Evolutionary conservation across 1,140 invertebrate species (phyloP).

Genomic region (Cydia fagiglandana): DNA sequence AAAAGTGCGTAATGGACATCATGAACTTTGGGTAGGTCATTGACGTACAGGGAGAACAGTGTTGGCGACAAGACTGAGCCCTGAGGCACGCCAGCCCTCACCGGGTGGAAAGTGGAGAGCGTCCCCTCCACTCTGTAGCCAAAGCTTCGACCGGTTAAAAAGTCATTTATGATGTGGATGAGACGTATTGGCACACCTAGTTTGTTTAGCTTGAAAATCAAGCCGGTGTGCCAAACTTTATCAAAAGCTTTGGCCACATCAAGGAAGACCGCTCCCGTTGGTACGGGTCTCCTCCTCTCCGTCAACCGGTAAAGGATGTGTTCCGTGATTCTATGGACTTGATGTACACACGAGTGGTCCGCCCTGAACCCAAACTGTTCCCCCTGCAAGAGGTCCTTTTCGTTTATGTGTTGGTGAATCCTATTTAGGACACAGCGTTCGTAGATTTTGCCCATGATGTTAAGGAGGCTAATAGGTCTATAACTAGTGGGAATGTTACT

Average conservation of each 20-base stretch:
- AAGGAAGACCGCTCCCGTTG: conserved; percentile 33
- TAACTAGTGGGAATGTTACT: background rate
- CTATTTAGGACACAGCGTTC: background rate
- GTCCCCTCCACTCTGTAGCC: conserved; percentile 19
- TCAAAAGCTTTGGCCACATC: conserved; percentile 41
- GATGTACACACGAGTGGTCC: conserved; percentile 8
- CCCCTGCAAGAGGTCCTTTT: background rate
- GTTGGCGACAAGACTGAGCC: conserved; percentile 32
- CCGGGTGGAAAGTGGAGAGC: background rate
- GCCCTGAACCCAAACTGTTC: conserved; percentile 25
- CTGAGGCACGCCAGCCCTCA: conserved; percentile 32
- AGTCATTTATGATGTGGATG: conserved; percentile 23
- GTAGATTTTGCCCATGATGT: conserved; percentile 27
- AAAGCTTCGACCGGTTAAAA: background rate
- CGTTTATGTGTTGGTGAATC: background rate
- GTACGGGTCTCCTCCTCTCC: too few relatives aligned
- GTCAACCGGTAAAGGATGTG: background rate
- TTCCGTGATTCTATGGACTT: conserved; percentile 14
- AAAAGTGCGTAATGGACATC: conserved; percentile 36
- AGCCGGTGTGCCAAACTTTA: conserved; percentile 36
- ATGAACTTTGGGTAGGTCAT: conserved; percentile 5
- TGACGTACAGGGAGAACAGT: conserved; percentile 12
- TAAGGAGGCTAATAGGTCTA: conserved; percentile 26
- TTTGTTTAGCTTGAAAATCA: conserved; percentile 36
- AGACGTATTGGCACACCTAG: conserved; percentile 28